Base-by-base conservation (phyloP, 2,797 vertebrate species). In the Acanthopagrus latus region DNA sequence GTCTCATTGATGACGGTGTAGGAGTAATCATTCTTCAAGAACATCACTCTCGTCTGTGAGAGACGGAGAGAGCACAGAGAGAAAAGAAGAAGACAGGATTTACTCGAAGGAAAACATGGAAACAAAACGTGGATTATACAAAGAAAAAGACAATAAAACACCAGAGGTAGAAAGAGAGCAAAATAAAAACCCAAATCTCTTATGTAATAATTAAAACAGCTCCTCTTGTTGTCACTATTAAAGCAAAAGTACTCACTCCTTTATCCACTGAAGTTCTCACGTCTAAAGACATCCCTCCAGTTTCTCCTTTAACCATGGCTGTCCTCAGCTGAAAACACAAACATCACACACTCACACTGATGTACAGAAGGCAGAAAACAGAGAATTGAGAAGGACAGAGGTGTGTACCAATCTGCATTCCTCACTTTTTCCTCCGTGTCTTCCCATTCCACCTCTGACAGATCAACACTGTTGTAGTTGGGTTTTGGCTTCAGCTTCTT, bases 401-500 rank as follows among this genome's bases (percentile, higher is more conserved):
- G 50, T 46, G 33, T 64, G 57, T 18, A 48, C 52, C 58, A n/a
- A 23, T 55, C 63, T 44, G 13, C 43, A 25, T 25, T 64, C 93
- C 96, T 97, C 81, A 99, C 98, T n/a, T 84, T 91, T 85, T 97
- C 96, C 12, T 98, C 96, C 0, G 59, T 93, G 79, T 99, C 97
- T 88, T 97, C 97, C 98, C 97, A 98, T 80, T 99, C 98, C 74
- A 98, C 97, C 89, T 99, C 97, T 0, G 96, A 95, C 68, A 99
- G 95, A 78, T 99, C 98, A 55, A 99, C 98, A 0, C 98, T 99
- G 94, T 99, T 99, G 86, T 99, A 99, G 88, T 99, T 99, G 0
- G 97, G 98, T 83, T 98, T 99, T 7, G 97, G 97, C 71, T 96
- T 97, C 55, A 98, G 85, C 66, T 96, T 98, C 92, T 97, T 97